phyloP scores from a whole-genome alignment of 2,797 vertebrate genomes.

The Rhyacichthys aspro region DNA sequence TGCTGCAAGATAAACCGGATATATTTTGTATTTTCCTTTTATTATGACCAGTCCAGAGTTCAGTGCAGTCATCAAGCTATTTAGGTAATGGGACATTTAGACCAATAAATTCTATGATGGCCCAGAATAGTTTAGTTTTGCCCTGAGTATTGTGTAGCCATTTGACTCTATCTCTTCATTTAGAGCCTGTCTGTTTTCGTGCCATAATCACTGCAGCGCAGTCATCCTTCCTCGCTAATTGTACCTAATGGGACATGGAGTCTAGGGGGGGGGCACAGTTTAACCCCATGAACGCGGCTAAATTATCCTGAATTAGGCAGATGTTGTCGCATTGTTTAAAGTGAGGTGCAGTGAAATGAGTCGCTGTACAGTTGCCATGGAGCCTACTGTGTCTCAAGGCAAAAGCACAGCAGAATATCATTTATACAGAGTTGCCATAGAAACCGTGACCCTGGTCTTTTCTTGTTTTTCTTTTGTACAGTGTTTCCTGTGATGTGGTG shows the following conservation, averaged over 20 bases:
- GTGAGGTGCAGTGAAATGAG: constrained; percentile 65
- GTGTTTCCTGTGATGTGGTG: constrained; percentile 38
- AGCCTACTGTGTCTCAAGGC: constrained; percentile 63
- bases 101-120: too few relatives aligned
- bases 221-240: constrained; percentile 23
- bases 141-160: too few relatives aligned
- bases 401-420: constrained; percentile 66
- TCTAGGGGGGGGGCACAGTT: constrained; percentile 15
- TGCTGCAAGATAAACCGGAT: too few relatives aligned
- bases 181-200: constrained; percentile 6
- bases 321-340: constrained; percentile 68
- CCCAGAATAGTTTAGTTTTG: too few relatives aligned
- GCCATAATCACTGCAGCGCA: constrained; percentile 9
- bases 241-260: constrained; percentile 20
- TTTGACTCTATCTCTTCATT: constrained; percentile 11
- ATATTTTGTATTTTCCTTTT: too few relatives aligned
- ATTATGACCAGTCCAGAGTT: too few relatives aligned
- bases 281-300: constrained; percentile 29
- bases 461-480: constrained; percentile 34
- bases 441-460: constrained; percentile 58
- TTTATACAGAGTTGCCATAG: constrained; percentile 77
- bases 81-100: too few relatives aligned
- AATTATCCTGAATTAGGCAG: constrained; percentile 42
- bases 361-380: constrained; percentile 76
- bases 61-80: too few relatives aligned